Conservation (phyloP, 92 coral and sea anemone species). For the Zoanthus gigantus region DNA sequence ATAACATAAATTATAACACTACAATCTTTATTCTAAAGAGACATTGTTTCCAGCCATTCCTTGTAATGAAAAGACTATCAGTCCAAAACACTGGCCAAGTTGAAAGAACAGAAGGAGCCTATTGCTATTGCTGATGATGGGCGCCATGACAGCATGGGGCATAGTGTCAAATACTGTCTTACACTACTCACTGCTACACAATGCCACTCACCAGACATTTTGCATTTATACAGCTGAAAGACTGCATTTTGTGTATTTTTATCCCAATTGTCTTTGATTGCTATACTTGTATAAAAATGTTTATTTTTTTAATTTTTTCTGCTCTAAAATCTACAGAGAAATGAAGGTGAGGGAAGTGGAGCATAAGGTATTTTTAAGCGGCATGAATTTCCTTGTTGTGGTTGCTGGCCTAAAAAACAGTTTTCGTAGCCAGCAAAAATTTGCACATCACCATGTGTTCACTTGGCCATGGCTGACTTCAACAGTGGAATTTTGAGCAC, state of each 20-base stretch:
- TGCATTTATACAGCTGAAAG: background rate
- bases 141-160: background rate
- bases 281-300: background rate
- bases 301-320: background rate
- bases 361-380: background rate
- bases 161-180: background rate
- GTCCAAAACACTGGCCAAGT: too few relatives aligned
- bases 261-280: background rate
- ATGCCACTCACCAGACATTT: background rate
- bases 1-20: too few relatives aligned
- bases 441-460: background rate
- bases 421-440: background rate
- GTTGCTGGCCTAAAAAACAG: background rate
- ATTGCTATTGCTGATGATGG: constrained; percentile 8
- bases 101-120: too few relatives aligned
- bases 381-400: constrained; percentile 11
- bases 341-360: constrained; percentile 10
- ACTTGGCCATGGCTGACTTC: background rate
- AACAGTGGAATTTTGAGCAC: background rate
- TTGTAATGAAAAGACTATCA: too few relatives aligned
- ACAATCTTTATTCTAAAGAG: too few relatives aligned
- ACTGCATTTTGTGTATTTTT: background rate
- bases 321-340: constrained; percentile 3
- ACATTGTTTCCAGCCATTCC: too few relatives aligned
- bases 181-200: background rate